Evolutionary conservation across 2,113 vertebrate genomes (phyloP).

Genomic region (Cyphomyrus discorhynchus): DNA sequence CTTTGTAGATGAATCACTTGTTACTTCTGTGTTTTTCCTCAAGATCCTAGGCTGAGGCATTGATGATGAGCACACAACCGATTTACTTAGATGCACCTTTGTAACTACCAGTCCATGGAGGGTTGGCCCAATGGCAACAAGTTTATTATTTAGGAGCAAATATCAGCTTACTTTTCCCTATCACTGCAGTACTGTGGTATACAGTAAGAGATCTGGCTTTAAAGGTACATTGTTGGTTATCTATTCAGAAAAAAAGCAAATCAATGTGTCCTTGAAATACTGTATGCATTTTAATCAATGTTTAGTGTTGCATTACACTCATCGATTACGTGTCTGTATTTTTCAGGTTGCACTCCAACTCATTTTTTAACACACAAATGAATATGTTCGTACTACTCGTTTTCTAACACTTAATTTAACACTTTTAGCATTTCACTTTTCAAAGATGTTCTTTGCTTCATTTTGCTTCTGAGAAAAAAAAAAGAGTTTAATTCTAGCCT

Average conservation of each 20-base stretch:
- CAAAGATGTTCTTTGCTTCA: neutral
- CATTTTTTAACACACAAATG: neutral
- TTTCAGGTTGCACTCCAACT: neutral
- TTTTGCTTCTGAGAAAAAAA: constrained; percentile 10
- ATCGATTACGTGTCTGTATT: neutral
- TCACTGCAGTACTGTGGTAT: neutral
- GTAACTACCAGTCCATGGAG: neutral
- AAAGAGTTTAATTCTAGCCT: constrained; percentile 5
- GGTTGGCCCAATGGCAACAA: neutral
- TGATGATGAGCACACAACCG: neutral
- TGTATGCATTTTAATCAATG: neutral
- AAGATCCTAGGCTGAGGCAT: neutral
- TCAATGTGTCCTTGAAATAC: constrained; percentile 6
- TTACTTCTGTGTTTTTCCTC: neutral
- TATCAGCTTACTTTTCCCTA: neutral
- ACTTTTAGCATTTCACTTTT: neutral
- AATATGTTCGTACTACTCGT: neutral
- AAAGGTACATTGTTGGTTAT: neutral
- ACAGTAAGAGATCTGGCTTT: neutral
- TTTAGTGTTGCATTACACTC: neutral
- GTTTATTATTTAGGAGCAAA: neutral
- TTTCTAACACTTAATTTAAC: neutral
- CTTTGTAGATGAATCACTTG: neutral
- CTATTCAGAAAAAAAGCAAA: neutral
- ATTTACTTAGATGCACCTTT: neutral